Percentiles rank a stretch among this genome's conserved stretches.
phyloP scores from a whole-genome alignment of 1,140 invertebrate genomes.

The Neuroterus valhalla region DNA sequence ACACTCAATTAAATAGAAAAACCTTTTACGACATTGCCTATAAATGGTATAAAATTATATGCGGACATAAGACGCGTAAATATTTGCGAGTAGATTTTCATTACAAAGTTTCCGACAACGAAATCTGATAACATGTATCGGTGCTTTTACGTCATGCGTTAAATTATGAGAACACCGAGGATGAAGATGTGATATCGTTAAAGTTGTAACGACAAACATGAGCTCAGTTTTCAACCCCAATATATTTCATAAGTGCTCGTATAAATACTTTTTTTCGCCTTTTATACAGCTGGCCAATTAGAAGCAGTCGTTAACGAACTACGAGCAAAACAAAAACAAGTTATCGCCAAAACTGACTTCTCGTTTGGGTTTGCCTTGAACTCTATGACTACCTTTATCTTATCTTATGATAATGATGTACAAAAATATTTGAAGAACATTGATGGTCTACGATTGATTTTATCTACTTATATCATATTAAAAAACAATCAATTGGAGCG shows the following conservation, averaged over 20 bases:
- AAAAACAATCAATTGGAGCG: no score
- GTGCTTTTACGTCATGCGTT: slow-evolving; percentile 14
- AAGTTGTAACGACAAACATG: slow-evolving; percentile 42
- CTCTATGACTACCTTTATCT: background rate
- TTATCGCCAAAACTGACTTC: slow-evolving; percentile 1
- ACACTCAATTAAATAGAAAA: background rate
- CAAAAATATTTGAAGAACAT: no score
- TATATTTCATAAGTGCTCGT: slow-evolving; percentile 43
- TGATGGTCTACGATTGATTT: no score
- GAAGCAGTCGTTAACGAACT: slow-evolving; percentile 5
- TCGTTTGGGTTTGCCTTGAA: background rate
- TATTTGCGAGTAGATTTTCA: background rate
- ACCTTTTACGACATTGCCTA: background rate
- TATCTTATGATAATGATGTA: no score
- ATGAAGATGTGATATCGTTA: slow-evolving; percentile 17
- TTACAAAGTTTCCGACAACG: slow-evolving; percentile 22
- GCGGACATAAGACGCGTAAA: background rate
- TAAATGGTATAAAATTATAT: slow-evolving; percentile 7
- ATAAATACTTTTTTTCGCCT: slow-evolving; percentile 60
- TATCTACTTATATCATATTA: no score
- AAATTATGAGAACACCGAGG: slow-evolving; percentile 25
- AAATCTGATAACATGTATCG: slow-evolving; percentile 28
- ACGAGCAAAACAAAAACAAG: background rate
- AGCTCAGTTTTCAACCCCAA: slow-evolving; percentile 30
- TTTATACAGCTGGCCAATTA: slow-evolving; percentile 44